phyloP scores from a whole-genome alignment of 2,888 invertebrate genomes.

The Syritta pipiens region DNA sequence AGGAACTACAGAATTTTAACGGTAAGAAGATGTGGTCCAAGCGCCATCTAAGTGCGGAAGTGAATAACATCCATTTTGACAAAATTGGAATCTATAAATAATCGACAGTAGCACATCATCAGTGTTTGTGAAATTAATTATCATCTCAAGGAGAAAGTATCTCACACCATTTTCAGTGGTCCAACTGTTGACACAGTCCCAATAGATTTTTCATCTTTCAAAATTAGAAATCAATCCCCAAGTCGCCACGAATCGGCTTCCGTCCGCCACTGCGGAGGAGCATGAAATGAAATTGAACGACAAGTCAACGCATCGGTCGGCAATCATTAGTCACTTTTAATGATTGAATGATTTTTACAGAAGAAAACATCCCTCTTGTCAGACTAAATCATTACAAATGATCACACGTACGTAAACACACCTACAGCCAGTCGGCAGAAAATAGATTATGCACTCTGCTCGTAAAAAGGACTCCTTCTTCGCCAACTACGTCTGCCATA shows the following conservation, averaged over 20 bases:
- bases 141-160: constrained; percentile 26
- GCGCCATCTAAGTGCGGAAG: too few species aligned
- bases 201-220: constrained; percentile 68
- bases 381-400: constrained; percentile 66
- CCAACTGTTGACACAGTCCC: constrained; percentile 68
- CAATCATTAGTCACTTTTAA: constrained; percentile 69
- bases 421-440: constrained; percentile 32
- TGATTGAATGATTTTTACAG: constrained; percentile 66
- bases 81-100: too few species aligned
- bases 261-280: constrained; percentile 4
- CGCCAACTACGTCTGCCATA: constrained; percentile 35
- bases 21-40: too few species aligned
- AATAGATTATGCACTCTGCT: constrained; percentile 17
- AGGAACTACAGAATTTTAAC: too few species aligned
- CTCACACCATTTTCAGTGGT: constrained; percentile 21
- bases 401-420: constrained; percentile 67
- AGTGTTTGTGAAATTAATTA: constrained; percentile 59
- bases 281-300: constrained; percentile 42
- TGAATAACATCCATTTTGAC: too few species aligned
- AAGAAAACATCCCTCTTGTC: constrained; percentile 56
- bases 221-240: constrained; percentile 68
- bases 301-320: constrained; percentile 63
- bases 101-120: background rate
- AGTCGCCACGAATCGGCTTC: constrained; percentile 19
- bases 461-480: background rate